Percentiles rank a stretch among this genome's conserved stretches.
Conservation (phyloP, 2,113 vertebrate genomes). For the Rhabdomys dilectus region DNA sequence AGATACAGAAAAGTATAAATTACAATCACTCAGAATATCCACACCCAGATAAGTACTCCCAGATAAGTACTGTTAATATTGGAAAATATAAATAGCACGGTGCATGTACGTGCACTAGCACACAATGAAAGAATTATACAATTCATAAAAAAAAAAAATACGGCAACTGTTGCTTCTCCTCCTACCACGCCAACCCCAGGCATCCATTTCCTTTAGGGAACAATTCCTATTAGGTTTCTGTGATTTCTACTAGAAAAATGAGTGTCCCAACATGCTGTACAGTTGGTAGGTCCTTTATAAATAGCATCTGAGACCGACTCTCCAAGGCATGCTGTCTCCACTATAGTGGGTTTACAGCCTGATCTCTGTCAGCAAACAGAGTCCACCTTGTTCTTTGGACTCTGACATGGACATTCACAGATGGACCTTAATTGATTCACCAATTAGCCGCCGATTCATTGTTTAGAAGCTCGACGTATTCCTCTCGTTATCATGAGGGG, state of each 20-base stretch:
- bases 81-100: constrained; percentile 13
- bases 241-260: neutral
- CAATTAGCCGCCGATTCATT: neutral
- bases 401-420: neutral
- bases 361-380: neutral
- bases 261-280: neutral
- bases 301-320: neutral
- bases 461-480: neutral
- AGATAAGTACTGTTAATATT: neutral
- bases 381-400: neutral
- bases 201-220: neutral
- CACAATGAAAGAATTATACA: constrained; percentile 27
- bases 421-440: neutral
- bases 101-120: neutral
- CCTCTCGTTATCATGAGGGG: neutral
- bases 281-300: neutral
- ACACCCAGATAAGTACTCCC: no score
- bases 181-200: neutral
- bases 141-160: neutral
- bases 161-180: neutral
- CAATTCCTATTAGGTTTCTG: neutral
- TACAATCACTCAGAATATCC: neutral
- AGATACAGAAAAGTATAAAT: constrained; percentile 1
- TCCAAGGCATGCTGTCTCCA: neutral
- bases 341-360: neutral